These are phyloP conservation scores for Lithobates pipiens DNA, from an alignment of 2,797 vertebrate species.

Conservation along the genomic window DNA sequence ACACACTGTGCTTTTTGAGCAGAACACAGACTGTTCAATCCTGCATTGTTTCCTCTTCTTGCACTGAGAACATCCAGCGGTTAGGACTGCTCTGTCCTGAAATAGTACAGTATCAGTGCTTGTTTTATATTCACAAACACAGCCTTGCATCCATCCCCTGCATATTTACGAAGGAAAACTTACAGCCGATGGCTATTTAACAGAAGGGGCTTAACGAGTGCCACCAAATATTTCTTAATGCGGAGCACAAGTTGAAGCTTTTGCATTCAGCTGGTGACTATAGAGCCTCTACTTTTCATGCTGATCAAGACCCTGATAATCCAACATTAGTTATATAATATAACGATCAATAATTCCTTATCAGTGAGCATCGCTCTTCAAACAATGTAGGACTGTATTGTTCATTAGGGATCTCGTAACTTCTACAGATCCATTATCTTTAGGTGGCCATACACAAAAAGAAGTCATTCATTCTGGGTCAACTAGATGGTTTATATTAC, in stretches of 20 bases:
- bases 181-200: not conserved
- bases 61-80: conserved; percentile 65
- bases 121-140: conserved; percentile 20
- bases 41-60: conserved; percentile 85
- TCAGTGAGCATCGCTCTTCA: not conserved
- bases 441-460: not conserved
- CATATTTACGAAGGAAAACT: not conserved
- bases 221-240: not conserved
- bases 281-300: not conserved
- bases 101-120: conserved; percentile 24
- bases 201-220: not conserved
- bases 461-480: not conserved
- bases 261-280: too few relatives aligned
- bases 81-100: conserved; percentile 42
- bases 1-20: conserved; percentile 90
- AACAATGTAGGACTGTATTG: too few relatives aligned
- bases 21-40: conserved; percentile 89
- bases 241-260: not conserved
- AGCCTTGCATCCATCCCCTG: not conserved
- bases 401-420: not conserved
- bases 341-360: not conserved
- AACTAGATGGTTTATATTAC: not conserved
- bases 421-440: not conserved
- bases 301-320: not conserved
- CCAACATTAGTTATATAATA: not conserved